Evolutionary conservation across 2,888 invertebrate genomes (phyloP).

Genomic region (Cephus rjabovi): DNA sequence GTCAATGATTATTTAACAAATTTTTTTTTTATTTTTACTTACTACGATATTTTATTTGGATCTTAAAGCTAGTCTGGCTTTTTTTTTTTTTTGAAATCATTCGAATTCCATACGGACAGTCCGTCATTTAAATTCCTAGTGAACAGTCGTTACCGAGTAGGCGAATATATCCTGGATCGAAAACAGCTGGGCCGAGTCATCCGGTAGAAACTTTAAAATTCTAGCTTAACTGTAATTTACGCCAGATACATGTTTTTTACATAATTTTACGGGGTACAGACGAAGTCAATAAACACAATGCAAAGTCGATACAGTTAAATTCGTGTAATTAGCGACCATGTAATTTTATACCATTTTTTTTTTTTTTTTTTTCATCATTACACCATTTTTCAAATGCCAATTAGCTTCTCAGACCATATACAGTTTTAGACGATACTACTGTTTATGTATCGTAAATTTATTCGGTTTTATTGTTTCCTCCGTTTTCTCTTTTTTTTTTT

Average conservation of each 20-base stretch:
- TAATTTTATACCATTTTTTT: neutral
- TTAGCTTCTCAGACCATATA: neutral
- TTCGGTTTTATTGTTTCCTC: neutral
- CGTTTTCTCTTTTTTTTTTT: neutral
- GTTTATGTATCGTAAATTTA: neutral
- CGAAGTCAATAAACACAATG: neutral
- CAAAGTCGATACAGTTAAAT: neutral
- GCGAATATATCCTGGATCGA: neutral
- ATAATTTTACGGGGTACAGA: neutral
- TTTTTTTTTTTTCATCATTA: neutral
- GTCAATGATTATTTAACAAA: too few species aligned
- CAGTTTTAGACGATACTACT: neutral
- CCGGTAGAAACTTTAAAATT: neutral
- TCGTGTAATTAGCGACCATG: neutral
- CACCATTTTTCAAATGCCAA: neutral
- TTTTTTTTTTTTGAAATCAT: neutral
- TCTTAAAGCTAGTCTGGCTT: neutral
- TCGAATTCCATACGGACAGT: neutral
- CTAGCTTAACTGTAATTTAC: neutral
- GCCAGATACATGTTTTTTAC: neutral
- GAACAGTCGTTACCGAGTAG: neutral
- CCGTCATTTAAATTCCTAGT: neutral
- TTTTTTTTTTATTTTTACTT: too few species aligned
- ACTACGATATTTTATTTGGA: neutral
- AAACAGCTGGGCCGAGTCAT: neutral